Percentiles rank a stretch among this genome's conserved stretches.
phyloP scores from a whole-genome alignment of 2,113 vertebrate species.

The Hylia prasina region DNA sequence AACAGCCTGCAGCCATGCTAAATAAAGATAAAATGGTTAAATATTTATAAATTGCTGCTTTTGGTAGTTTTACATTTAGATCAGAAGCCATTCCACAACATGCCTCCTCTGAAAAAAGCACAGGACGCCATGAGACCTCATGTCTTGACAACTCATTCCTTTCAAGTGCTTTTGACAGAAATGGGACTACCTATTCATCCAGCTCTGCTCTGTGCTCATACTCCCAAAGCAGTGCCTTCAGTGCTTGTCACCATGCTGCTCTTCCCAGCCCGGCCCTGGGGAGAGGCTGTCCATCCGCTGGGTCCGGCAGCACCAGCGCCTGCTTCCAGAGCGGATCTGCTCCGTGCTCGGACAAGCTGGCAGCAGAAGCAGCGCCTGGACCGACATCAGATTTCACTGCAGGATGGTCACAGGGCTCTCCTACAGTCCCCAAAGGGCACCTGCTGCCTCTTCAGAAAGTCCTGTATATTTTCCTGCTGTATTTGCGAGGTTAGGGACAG shows the following conservation, averaged over 20 bases:
- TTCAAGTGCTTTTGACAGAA: slow-evolving; percentile 24
- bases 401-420: not conserved
- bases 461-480: not conserved
- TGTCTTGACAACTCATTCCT: not conserved
- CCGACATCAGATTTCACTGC: not conserved
- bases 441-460: not conserved
- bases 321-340: not conserved
- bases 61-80: not conserved
- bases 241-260: not conserved
- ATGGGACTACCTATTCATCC: not conserved
- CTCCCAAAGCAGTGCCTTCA: not conserved
- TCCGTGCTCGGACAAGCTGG: fast-evolving
- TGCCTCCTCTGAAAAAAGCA: not conserved
- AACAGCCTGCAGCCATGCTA: not conserved
- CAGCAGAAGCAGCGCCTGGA: not conserved
- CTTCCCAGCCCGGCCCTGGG: not conserved
- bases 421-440: not conserved
- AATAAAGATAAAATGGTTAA: not conserved
- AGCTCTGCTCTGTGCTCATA: not conserved
- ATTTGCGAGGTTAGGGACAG: not conserved
- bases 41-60: slow-evolving; percentile 3
- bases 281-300: not conserved
- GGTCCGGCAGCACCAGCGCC: fast-evolving
- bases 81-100: not conserved
- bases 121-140: not conserved